Conservation (phyloP, 2,888 invertebrate species). For the Acronicta alni region DNA sequence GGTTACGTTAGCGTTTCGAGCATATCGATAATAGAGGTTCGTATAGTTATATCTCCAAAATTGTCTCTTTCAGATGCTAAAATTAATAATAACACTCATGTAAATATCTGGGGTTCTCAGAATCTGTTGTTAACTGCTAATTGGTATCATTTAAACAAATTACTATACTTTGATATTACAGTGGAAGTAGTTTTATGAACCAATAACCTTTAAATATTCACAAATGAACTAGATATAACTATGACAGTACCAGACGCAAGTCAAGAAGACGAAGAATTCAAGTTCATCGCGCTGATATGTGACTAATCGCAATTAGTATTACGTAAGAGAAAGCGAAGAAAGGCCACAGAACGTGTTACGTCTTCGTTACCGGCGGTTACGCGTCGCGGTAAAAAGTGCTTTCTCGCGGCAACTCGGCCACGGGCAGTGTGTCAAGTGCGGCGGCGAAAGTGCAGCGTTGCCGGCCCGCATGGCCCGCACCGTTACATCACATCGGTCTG, state of each 20-base stretch:
- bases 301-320: slow-evolving; percentile 84
- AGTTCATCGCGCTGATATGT: slow-evolving; percentile 83
- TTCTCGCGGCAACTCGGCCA: slow-evolving; percentile 88
- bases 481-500: slow-evolving; percentile 86
- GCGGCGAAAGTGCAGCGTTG: slow-evolving; percentile 87
- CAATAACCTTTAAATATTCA: slow-evolving; percentile 58
- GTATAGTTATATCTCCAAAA: neutral
- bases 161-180: slow-evolving; percentile 5
- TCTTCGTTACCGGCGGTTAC: slow-evolving; percentile 81
- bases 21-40: no score
- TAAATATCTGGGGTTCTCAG: no score
- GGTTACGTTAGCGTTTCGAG: no score
- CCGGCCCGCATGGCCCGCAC: slow-evolving; percentile 73
- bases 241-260: slow-evolving; percentile 55
- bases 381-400: slow-evolving; percentile 87
- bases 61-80: slow-evolving; percentile 28
- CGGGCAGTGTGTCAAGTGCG: slow-evolving; percentile 89
- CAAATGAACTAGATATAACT: slow-evolving; percentile 37
- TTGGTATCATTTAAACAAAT: neutral
- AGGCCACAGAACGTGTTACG: slow-evolving; percentile 83
- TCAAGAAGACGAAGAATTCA: no score
- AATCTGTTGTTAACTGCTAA: no score
- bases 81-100: no score
- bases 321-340: slow-evolving; percentile 88
- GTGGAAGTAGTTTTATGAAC: slow-evolving; percentile 19